Base-by-base conservation (phyloP, 2,113 vertebrate species). In the Pavo muticus region DNA sequence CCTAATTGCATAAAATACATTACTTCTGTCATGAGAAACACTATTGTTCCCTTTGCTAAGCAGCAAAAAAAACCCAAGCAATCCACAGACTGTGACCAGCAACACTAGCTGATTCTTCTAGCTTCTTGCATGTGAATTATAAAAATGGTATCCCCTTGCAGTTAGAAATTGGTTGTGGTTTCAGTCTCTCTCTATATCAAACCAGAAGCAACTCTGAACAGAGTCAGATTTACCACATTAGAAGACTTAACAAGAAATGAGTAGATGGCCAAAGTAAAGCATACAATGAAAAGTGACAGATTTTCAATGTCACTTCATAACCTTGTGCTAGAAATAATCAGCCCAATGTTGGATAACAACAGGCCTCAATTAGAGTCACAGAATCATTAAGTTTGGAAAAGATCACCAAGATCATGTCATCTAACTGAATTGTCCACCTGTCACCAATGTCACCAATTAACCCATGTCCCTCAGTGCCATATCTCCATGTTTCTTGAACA, bases 1-100 rank as follows among this genome's bases (percentile, higher is more conserved):
- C 35, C 40, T 95, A 91, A 96, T 42, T 83, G 74, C 78, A 73
- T 73, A 89, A 96, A 93, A 95, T 42, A 67, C 67, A 82, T 89
- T 40, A 72, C 52, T 96, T 54, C 48, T 70, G 67, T 59, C 75
- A 44, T 16, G 70, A 96, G 44, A 84, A 89, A 89, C 32, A 79
- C 20, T 84, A 65, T 76, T 59, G 54, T 89, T 68, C 29, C 39
- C 56, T 80, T 73, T 47, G 84, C 68, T 91, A 72, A 85, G 79
- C 85, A 80, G 85, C 56, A 93, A 44, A 60, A 60, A 73, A 75
- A 89, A 39, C 6, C 59, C 39, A 78, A 84, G 60, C 30, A 63
- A 35, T 30, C 69, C 0, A 2, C 10, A 71, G 2, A 0, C 13
- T 73, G 74, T 25, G 40, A 68, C 29, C 60, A 68, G 63, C 40